Base-by-base conservation (phyloP, 2,888 invertebrate genomes). In the Teinopalpus imperialis region DNA sequence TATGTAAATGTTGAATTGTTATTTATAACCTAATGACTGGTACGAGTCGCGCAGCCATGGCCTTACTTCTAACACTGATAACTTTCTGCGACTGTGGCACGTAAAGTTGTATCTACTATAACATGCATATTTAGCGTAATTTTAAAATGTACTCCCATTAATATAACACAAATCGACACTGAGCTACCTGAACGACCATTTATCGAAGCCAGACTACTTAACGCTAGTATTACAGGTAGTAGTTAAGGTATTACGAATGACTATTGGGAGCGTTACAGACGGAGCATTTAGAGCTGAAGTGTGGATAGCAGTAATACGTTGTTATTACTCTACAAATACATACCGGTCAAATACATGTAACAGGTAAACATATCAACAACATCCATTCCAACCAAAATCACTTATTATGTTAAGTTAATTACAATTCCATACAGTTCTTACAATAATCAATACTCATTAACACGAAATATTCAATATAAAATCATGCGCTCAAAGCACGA, bases 401-500 rank as follows among this genome's bases (percentile, higher is more conserved):
- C 62, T 65, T 63, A 65, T 54, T 47, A 52, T 51, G 66, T 56
- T 61, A 63, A 60, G 54, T 66, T 69, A 73, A 69, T 66, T 78
- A 80, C 76, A 76, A 72, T 74, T 79, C 69, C 75, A 60, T 76
- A 74, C 75, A 79, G 79, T 72, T 72, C 69, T 71, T 65, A 65
- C 56, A 70, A 70, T 70, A 73, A 66, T 67, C 65, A 75, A 74
- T 74, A 74, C 74, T 70, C 72, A 49, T 60, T 72, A 65, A 74
- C 75, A 61, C 67, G 75, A 75, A 75, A 75, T 79, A 79, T 66
- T 70, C 66, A 66, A 73, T 75, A 79, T 69, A 77, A 75, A 80
- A 74, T 74, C 74, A 80, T 81, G 76, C 81, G 83, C 87, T 86
- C 74, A 76, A 62, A 86, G 86, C 86, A 81, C 85, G 72, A 76